Evolutionary conservation across 2,888 invertebrate species (phyloP).

Genomic region (Oscheius myriophilus): DNA sequence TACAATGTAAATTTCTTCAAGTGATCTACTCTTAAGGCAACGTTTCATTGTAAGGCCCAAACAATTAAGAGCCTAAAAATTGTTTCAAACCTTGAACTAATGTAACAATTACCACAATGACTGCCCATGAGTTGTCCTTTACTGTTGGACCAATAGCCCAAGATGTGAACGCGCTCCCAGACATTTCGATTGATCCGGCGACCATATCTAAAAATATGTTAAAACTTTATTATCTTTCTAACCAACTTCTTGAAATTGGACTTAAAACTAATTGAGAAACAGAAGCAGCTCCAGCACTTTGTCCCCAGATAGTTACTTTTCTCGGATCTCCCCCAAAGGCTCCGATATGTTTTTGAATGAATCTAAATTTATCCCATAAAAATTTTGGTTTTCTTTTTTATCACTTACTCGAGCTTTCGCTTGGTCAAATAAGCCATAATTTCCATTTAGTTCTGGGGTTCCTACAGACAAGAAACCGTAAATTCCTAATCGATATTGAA

Average conservation of each 20-base stretch:
- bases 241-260: constrained; percentile 11
- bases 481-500: constrained; percentile 27
- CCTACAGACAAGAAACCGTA: constrained; percentile 24
- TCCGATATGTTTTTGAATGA: constrained; percentile 25
- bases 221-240: background rate
- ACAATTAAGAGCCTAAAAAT: constrained; percentile 9
- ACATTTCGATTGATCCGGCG: constrained; percentile 26
- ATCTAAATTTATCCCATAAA: too few species aligned
- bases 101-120: background rate
- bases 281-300: constrained; percentile 24
- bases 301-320: constrained; percentile 25
- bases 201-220: constrained; percentile 10
- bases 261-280: constrained; percentile 26
- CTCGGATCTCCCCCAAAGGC: constrained; percentile 28
- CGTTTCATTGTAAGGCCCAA: constrained; percentile 9
- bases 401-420: constrained; percentile 23
- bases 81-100: too few species aligned
- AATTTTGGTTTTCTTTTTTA: too few species aligned
- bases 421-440: constrained; percentile 27
- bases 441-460: constrained; percentile 16
- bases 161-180: constrained; percentile 25
- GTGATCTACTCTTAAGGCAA: constrained; percentile 20
- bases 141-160: constrained; percentile 26
- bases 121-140: constrained; percentile 12
- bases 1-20: constrained; percentile 21